phyloP scores from a whole-genome alignment of 2,888 invertebrate genomes.

The Podabrus alpinus region DNA sequence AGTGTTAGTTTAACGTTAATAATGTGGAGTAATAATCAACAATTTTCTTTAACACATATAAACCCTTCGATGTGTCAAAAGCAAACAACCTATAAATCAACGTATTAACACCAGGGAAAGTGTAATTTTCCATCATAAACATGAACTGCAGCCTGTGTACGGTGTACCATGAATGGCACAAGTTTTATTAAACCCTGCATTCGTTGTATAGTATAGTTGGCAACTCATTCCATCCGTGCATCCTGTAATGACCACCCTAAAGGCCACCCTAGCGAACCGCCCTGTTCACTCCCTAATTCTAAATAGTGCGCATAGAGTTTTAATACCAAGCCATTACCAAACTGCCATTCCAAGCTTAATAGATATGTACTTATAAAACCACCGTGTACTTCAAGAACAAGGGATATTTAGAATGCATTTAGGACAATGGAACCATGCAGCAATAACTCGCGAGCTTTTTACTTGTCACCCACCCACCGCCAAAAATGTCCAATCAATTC shows the following conservation, averaged over 20 bases:
- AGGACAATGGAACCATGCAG: neutral
- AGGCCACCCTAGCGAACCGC: constrained; percentile 14
- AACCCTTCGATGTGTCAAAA: constrained; percentile 17
- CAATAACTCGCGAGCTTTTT: neutral
- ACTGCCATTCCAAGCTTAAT: constrained; percentile 36
- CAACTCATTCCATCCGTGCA: constrained; percentile 29
- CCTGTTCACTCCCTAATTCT: constrained; percentile 23
- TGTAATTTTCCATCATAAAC: constrained; percentile 38
- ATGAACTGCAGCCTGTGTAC: constrained; percentile 18
- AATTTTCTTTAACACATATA: neutral
- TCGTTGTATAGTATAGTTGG: constrained; percentile 23
- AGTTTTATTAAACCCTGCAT: constrained; percentile 25
- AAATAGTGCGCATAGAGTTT: constrained; percentile 42
- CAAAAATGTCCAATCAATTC: neutral
- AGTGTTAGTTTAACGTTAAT: neutral
- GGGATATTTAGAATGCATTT: neutral
- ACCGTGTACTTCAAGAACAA: neutral
- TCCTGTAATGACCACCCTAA: constrained; percentile 30
- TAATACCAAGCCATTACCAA: constrained; percentile 40
- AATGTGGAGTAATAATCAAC: neutral
- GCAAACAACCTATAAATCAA: constrained; percentile 26
- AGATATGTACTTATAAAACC: constrained; percentile 33
- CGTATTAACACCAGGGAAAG: constrained; percentile 27
- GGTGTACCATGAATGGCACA: constrained; percentile 21
- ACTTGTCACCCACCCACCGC: neutral